These are phyloP conservation scores for Dastarcus helophoroides DNA, from an alignment of 2,888 invertebrate species.

Conservation along the genomic window DNA sequence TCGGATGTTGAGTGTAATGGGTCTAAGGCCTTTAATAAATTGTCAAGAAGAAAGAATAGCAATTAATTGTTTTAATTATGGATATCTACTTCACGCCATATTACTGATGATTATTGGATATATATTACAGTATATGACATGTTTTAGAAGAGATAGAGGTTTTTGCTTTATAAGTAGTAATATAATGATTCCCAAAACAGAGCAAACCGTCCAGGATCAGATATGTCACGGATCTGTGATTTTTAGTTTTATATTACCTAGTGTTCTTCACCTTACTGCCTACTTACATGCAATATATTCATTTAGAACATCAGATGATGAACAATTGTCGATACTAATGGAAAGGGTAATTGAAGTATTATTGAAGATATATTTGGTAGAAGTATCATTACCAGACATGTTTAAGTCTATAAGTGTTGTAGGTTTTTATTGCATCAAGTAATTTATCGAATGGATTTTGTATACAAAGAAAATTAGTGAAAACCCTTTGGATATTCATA, in stretches of 20 bases:
- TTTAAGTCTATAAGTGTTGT: slow-evolving; percentile 15
- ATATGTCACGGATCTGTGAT: slow-evolving; percentile 59
- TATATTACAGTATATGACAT: slow-evolving; percentile 65
- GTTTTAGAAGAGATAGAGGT: slow-evolving; percentile 62
- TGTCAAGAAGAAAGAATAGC: slow-evolving; percentile 51
- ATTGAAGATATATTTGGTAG: neutral
- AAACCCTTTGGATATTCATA: slow-evolving; percentile 62
- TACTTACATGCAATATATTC: slow-evolving; percentile 63
- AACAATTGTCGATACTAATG: slow-evolving; percentile 72
- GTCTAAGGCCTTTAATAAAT: slow-evolving; percentile 56
- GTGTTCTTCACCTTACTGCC: slow-evolving; percentile 57
- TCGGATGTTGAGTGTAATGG: slow-evolving; percentile 60
- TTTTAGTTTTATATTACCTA: slow-evolving; percentile 65
- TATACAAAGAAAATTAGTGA: slow-evolving; percentile 57
- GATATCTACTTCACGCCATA: slow-evolving; percentile 57
- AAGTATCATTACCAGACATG: neutral
- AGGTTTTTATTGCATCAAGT: slow-evolving; percentile 64
- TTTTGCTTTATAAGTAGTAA: slow-evolving; percentile 46
- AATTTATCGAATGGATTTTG: slow-evolving; percentile 53
- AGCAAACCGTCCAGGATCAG: slow-evolving; percentile 39
- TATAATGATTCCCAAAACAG: slow-evolving; percentile 7
- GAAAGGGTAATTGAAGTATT: slow-evolving; percentile 51
- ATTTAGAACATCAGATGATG: slow-evolving; percentile 66
- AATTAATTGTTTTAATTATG: slow-evolving; percentile 49
- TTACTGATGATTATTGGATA: slow-evolving; percentile 60